Conservation (phyloP, 2,797 vertebrate species). For the Brachyalestes nurse region DNA sequence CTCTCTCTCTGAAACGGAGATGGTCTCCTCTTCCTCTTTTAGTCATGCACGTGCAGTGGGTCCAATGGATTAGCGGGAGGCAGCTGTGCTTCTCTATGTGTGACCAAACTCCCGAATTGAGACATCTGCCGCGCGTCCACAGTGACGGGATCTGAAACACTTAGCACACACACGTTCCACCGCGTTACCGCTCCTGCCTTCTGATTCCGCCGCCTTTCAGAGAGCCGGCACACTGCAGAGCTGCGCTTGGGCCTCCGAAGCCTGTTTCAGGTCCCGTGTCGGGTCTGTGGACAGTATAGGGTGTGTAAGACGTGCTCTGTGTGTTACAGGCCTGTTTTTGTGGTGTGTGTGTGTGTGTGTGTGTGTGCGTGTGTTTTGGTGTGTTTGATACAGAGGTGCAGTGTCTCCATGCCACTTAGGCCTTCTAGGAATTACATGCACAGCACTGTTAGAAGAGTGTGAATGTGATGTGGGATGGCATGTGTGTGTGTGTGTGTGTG, state of each 20-base stretch:
- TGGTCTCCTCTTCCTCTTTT: slow-evolving; percentile 44
- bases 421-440: slow-evolving; percentile 1
- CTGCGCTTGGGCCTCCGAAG: background rate
- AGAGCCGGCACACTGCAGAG: background rate
- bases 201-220: background rate
- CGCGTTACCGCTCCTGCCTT: slow-evolving; percentile 8
- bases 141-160: slow-evolving; percentile 40
- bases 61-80: slow-evolving; percentile 54
- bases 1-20: slow-evolving; percentile 31
- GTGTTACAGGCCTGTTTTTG: background rate
- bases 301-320: background rate
- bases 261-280: background rate
- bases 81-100: slow-evolving; percentile 53
- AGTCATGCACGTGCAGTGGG: slow-evolving; percentile 48
- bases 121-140: slow-evolving; percentile 48
- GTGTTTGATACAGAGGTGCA: background rate
- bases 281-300: background rate
- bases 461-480: too few relatives aligned
- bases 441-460: too few relatives aligned
- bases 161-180: slow-evolving; percentile 30
- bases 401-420: background rate
- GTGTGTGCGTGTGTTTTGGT: too few relatives aligned
- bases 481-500: too few relatives aligned
- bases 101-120: slow-evolving; percentile 61
- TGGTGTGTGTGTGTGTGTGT: background rate